Percentiles rank a stretch among this genome's conserved stretches.
These are phyloP conservation scores for Microtus richardsoni DNA, from an alignment of 2,113 vertebrate genomes.

Conservation along the genomic window DNA sequence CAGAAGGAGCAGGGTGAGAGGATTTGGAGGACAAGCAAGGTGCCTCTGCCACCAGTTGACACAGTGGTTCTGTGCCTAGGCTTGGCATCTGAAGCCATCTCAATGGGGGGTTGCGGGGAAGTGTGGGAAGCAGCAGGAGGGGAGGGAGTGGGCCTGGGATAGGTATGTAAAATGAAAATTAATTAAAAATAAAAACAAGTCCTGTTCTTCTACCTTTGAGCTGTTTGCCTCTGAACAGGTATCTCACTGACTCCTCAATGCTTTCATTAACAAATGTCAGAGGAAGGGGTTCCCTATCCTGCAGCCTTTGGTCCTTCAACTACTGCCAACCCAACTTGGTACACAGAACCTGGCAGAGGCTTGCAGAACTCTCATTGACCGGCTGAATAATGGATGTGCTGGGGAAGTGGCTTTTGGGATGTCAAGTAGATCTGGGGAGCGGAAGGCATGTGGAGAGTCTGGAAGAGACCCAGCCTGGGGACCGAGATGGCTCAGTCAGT, in stretches of 20 bases:
- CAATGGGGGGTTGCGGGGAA: no score
- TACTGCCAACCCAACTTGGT: not conserved
- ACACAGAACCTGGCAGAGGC: not conserved
- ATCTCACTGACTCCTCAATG: not conserved
- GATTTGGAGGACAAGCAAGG: not conserved
- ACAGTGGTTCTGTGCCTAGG: not conserved
- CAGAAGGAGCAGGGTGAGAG: rapidly evolving
- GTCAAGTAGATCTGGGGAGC: not conserved
- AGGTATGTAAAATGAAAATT: no score
- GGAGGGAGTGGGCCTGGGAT: no score
- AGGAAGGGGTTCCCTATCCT: not conserved
- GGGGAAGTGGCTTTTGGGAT: not conserved
- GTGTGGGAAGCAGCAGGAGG: no score
- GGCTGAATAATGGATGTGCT: not conserved
- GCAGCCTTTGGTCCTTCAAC: not conserved
- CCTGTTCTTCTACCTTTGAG: not conserved
- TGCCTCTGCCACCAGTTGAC: not conserved
- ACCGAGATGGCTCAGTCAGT: not conserved
- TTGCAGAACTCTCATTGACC: not conserved
- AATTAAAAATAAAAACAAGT: not conserved
- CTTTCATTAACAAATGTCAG: not conserved
- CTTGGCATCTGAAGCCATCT: not conserved
- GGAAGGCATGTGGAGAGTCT: rapidly evolving
- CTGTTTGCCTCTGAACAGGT: not conserved
- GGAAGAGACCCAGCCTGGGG: not conserved